Base-by-base conservation (phyloP, 1,140 invertebrate species). In the Drosophila ambigua region DNA sequence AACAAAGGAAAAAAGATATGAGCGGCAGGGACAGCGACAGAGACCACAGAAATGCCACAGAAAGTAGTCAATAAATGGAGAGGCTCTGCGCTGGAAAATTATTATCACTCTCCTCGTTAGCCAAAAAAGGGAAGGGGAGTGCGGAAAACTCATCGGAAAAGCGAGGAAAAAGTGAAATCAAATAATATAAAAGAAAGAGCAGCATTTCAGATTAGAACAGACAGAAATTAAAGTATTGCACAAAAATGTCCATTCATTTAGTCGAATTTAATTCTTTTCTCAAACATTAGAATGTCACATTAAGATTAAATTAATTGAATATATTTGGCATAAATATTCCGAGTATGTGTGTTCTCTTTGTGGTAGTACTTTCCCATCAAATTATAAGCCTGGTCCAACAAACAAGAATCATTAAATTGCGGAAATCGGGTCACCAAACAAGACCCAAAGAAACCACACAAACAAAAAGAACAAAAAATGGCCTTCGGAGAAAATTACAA, bases 321-420 rank as follows among this genome's bases (percentile, higher is more conserved):
- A 20, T 20, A 20, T 20, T 20, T 20, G 20, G 20, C 20, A 20
- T 4, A 13, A 39, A 13, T 39, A 13, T 39, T 46, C 66, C 39
- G 50, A 23, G 4, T 15, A 23, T 24, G 46, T 13, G 41, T 58
- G 31, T 52, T 39, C 59, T 44, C 46, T 72, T 57, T 69, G 59
- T 39, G 35, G 4, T 4, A 13, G 35, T 39, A 13, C 35, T 39
- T 83, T 87, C 83, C 79, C 83, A 88, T 72, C 79, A 87, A 39
- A 87, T 87, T 88, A 87, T 88, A 64, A 72, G 79, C 35, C 75
- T 87, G 83, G 79, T 72, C 72, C 82, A 88, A 83, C 72, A 87
- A 88, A 83, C 74, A 87, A 85, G 88, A 88, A 83, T 76, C 83
- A 87, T 87, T 87, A 83, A 87, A 87, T 83, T 79, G 83, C 83